These are phyloP conservation scores for Strigamia crassipes DNA, from an alignment of 2,888 invertebrate genomes.

Conservation along the genomic window DNA sequence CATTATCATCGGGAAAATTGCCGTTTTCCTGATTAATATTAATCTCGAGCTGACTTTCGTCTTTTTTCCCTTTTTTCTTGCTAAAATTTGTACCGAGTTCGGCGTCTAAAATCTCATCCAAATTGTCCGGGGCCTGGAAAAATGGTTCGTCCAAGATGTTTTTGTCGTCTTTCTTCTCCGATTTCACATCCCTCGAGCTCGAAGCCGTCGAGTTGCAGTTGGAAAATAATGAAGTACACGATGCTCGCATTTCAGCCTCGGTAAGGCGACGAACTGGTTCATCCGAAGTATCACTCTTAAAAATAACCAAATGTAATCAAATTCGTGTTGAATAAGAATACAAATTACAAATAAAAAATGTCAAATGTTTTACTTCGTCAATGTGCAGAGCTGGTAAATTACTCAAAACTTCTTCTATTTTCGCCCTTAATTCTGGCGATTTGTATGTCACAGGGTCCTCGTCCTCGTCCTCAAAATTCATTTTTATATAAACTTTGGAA, in stretches of 20 bases:
- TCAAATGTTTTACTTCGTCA: neutral
- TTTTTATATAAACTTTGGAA: neutral
- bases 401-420: conserved; percentile 1
- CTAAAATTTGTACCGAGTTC: neutral
- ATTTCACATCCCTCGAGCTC: neutral
- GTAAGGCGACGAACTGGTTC: conserved; percentile 8
- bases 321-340: neutral
- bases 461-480: neutral
- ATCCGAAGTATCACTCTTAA: conserved; percentile 20
- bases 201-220: neutral
- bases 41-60: neutral
- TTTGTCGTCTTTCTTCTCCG: neutral
- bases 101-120: neutral
- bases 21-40: neutral
- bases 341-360: neutral
- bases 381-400: conserved; percentile 1
- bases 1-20: neutral
- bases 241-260: conserved; percentile 15
- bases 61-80: neutral
- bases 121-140: neutral
- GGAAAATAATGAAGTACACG: neutral
- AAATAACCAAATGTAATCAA: neutral
- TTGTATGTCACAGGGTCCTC: neutral
- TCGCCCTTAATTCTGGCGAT: neutral
- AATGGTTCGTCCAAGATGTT: neutral